Base-by-base conservation (phyloP, 2,113 vertebrate species). In the Psittacara wagleri region DNA sequence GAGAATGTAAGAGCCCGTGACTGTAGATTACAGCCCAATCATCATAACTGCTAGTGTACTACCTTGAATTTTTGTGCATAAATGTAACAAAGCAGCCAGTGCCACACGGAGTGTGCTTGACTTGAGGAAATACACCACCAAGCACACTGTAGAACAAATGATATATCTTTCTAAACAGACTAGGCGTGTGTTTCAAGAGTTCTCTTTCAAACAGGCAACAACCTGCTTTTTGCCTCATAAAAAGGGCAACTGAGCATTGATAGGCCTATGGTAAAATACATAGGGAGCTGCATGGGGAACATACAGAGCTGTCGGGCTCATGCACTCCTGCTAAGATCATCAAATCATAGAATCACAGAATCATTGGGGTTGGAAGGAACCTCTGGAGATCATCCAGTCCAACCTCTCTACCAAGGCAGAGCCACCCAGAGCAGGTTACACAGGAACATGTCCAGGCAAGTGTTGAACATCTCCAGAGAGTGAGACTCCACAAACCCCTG, bases 301-400 rank as follows among this genome's bases (percentile, higher is more conserved):
- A 1, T 0, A 17, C 0, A 0, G 5, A 11, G 31, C 24, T 13
- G 2, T 1, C 1, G 6, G 10, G 18, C 18, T 14, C 49, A 72
- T 0, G 1, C 10, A 10, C 27, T 29, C 12, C 17, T 18, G 18
- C 20, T 19, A 23, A 39, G 22, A 35, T 7, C 22, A 59, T 59
- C 33, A 35, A 59, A 59, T 15, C 20, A 59, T 23, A 35, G 22
- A 35, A 59, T 59, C 57, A 59, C 57, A 35, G 33, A n/a, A 59
- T 24, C 57, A 59, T 5, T 59, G 22, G 57, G 57, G 33, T 59
- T 59, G 57, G 20, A 59, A 59, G 33, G 57, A n/a, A 35, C 22
- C 33, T 59, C 57, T 24, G 22, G 33, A 24, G 33, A 23, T 35
- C 33, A 59, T 15, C 9, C 33, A 35, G 33, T 35, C 57, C 57